These are phyloP conservation scores for Vesta saturnalis DNA, from an alignment of 2,888 invertebrate species.

Conservation along the genomic window DNA sequence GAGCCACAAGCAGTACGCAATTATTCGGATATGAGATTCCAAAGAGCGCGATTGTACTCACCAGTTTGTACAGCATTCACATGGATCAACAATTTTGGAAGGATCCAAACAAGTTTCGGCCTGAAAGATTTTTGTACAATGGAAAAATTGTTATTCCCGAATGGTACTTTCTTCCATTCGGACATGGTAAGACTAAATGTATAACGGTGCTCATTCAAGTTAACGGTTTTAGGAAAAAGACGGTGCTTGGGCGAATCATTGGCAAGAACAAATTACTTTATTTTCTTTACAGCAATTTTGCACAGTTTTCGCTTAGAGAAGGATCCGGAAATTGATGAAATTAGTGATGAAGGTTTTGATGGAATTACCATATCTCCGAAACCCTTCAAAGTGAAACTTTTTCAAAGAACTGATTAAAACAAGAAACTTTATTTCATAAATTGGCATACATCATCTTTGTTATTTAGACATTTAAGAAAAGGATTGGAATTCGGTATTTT, in stretches of 20 bases:
- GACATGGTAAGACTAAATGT: constrained; percentile 65
- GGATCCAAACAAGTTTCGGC: constrained; percentile 69
- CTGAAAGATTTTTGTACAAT: constrained; percentile 71
- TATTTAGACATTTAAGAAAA: constrained; percentile 24
- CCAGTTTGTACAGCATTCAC: constrained; percentile 71
- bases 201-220: constrained; percentile 18
- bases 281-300: constrained; percentile 68
- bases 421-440: background rate
- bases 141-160: constrained; percentile 63
- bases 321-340: constrained; percentile 47
- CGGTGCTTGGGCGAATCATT: constrained; percentile 73
- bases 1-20: constrained; percentile 59
- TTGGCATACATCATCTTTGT: constrained; percentile 17
- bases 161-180: constrained; percentile 71
- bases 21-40: constrained; percentile 65
- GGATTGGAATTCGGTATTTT: constrained; percentile 31
- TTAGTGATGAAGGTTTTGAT: constrained; percentile 50
- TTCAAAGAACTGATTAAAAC: constrained; percentile 38
- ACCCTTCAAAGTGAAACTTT: constrained; percentile 53
- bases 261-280: constrained; percentile 70
- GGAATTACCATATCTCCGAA: constrained; percentile 59
- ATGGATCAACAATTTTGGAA: constrained; percentile 69
- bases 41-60: constrained; percentile 67
- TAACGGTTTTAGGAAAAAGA: constrained; percentile 66
- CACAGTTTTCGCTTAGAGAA: constrained; percentile 64